phyloP scores from a whole-genome alignment of 2,797 vertebrate genomes.

The Dermochelys coriacea region DNA sequence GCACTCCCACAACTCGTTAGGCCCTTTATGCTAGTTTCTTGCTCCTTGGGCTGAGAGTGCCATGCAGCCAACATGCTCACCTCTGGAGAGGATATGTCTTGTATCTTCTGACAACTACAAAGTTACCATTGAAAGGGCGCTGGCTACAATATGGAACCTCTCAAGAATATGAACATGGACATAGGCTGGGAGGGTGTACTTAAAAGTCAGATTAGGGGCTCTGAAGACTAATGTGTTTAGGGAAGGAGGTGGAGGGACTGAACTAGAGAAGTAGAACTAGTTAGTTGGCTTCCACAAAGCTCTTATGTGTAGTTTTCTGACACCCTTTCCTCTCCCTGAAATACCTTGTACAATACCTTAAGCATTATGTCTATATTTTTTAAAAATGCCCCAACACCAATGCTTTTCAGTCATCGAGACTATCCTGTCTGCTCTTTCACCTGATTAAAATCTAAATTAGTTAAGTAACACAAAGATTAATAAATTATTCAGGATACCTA shows the following conservation, averaged over 20 bases:
- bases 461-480: too few relatives aligned
- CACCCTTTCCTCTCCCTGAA: background rate
- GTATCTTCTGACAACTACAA: background rate
- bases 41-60: background rate
- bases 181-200: background rate
- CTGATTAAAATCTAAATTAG: background rate
- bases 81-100: background rate
- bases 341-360: background rate
- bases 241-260: background rate
- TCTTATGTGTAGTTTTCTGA: background rate
- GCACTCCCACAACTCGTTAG: background rate
- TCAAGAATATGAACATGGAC: background rate
- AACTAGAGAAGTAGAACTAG: background rate
- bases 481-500: background rate
- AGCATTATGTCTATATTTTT: constrained; percentile 3
- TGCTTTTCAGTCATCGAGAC: background rate
- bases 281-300: background rate
- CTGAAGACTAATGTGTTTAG: background rate
- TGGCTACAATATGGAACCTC: background rate
- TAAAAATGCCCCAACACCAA: background rate
- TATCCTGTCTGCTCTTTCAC: background rate
- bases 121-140: background rate
- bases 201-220: background rate
- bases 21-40: background rate
- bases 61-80: background rate